Percentiles rank a stretch among this genome's conserved stretches.
These are phyloP conservation scores for Mobula hypostoma DNA, from an alignment of 2,113 vertebrate genomes.

Conservation along the genomic window DNA sequence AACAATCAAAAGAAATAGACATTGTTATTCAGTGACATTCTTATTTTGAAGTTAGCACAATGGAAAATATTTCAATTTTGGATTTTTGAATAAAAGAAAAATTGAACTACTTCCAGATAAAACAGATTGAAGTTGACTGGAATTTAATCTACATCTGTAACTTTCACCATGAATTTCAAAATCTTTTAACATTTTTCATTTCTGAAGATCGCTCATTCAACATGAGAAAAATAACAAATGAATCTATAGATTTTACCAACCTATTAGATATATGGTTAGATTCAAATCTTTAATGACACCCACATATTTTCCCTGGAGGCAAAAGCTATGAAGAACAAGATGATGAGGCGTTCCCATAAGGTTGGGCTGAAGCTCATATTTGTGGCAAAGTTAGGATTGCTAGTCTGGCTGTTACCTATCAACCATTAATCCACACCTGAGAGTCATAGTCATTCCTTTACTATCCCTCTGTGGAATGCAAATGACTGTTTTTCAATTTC, in stretches of 20 bases:
- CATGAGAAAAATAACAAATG: background rate
- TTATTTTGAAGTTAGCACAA: background rate
- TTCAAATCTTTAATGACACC: background rate
- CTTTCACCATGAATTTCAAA: background rate
- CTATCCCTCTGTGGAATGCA: background rate
- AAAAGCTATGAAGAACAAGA: background rate
- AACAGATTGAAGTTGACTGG: background rate
- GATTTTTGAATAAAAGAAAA: background rate
- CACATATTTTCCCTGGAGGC: constrained; percentile 21
- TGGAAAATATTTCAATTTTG: background rate
- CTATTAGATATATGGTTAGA: background rate
- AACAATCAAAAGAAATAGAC: background rate
- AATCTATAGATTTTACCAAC: background rate
- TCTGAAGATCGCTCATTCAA: background rate
- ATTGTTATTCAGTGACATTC: background rate
- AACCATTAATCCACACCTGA: background rate
- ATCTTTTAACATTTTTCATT: background rate
- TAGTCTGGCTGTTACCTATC: background rate
- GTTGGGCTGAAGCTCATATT: constrained; percentile 18
- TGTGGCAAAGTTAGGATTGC: constrained; percentile 10
- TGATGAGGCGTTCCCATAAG: constrained; percentile 5
- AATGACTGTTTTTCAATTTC: constrained; percentile 4
- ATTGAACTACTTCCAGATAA: background rate
- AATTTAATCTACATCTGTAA: background rate
- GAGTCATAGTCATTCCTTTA: constrained; percentile 12